phyloP scores from a whole-genome alignment of 1,140 invertebrate species.

The Phymorhynchus buccinoides region DNA sequence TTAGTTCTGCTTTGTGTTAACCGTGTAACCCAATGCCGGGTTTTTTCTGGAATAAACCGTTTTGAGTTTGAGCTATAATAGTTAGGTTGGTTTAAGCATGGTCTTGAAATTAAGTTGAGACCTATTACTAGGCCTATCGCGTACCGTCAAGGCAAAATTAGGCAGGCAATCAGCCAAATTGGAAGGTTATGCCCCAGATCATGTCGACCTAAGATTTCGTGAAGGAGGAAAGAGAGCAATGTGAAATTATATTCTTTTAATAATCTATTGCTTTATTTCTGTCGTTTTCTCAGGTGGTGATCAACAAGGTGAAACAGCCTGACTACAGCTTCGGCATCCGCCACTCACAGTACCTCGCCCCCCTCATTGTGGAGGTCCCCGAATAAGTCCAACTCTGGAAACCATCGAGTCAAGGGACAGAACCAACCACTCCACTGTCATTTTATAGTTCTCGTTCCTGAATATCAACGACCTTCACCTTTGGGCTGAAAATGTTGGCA shows the following conservation, averaged over 20 bases:
- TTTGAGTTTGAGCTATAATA: too few species aligned
- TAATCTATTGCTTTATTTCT: neutral
- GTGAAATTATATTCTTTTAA: neutral
- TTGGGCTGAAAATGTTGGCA: neutral
- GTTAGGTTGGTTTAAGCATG: too few species aligned
- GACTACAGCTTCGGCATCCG: slow-evolving; percentile 88
- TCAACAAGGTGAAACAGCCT: slow-evolving; percentile 71
- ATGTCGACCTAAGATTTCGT: too few species aligned
- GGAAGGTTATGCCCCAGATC: too few species aligned
- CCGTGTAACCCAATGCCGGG: too few species aligned
- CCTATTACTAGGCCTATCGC: too few species aligned
- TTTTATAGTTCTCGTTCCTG: neutral
- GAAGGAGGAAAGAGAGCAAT: too few species aligned
- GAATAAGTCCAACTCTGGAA: neutral
- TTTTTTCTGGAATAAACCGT: too few species aligned
- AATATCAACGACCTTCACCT: neutral
- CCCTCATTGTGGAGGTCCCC: slow-evolving; percentile 62
- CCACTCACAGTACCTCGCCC: slow-evolving; percentile 82
- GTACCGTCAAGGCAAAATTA: too few species aligned
- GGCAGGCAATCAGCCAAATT: too few species aligned
- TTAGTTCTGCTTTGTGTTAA: too few species aligned
- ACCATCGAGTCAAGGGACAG: neutral
- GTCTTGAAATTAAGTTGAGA: too few species aligned
- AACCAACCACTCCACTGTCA: neutral
- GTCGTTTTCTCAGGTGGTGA: slow-evolving; percentile 66